These are phyloP conservation scores for Phyto melanocephala DNA, from an alignment of 2,888 invertebrate genomes.

Conservation along the genomic window DNA sequence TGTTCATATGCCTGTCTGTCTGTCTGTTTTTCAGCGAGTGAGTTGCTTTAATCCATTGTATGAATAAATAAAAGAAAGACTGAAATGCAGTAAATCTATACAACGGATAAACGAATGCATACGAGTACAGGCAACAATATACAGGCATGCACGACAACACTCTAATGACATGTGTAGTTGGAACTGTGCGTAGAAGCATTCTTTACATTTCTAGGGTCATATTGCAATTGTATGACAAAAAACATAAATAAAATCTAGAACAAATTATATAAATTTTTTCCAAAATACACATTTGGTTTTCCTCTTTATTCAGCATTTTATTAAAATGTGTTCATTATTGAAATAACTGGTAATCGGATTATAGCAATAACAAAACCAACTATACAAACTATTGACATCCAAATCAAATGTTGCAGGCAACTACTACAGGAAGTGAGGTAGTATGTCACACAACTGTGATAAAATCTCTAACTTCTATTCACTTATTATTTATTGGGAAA, in stretches of 20 bases:
- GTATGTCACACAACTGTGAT: constrained; percentile 69
- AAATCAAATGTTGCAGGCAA: not conserved
- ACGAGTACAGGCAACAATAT: not conserved
- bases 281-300: constrained; percentile 36
- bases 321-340: constrained; percentile 63
- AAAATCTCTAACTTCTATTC: constrained; percentile 33
- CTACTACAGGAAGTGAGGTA: not conserved
- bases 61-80: not conserved
- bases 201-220: constrained; percentile 37
- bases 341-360: constrained; percentile 66
- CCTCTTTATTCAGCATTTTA: constrained; percentile 6
- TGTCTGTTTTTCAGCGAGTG: constrained; percentile 2
- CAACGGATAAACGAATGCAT: constrained; percentile 26
- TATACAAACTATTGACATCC: constrained; percentile 11
- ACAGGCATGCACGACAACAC: constrained; percentile 11
- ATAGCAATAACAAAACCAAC: constrained; percentile 52
- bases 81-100: constrained; percentile 22
- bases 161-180: constrained; percentile 43
- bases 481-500: not conserved
- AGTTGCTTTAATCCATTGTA: constrained; percentile 36
- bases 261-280: constrained; percentile 47
- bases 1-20: not conserved
- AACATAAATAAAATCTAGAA: not conserved
- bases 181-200: constrained; percentile 20
- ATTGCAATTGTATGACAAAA: constrained; percentile 39